Evolutionary conservation across 1,140 invertebrate species (phyloP).

Genomic region (Platyscapa corneri): DNA sequence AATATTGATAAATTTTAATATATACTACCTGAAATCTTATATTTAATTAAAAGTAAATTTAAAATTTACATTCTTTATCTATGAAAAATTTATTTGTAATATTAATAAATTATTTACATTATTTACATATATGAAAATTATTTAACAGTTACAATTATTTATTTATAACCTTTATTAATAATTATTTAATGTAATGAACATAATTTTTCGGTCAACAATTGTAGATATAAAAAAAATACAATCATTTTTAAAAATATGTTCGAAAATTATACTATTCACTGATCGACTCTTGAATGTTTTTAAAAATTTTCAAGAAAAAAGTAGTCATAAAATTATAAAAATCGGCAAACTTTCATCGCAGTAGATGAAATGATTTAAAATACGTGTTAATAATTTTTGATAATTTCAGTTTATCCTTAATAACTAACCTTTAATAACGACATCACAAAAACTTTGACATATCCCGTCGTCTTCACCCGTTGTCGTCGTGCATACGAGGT

Average conservation of each 20-base stretch:
- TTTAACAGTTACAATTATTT: neutral
- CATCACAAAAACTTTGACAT: conserved; percentile 58
- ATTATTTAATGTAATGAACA: neutral
- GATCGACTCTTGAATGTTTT: neutral
- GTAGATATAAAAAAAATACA: neutral
- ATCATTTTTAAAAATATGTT: neutral
- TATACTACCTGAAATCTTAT: no score
- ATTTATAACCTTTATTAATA: neutral
- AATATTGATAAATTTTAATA: no score
- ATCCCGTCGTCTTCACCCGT: conserved; percentile 39
- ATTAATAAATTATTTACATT: neutral
- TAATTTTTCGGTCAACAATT: neutral
- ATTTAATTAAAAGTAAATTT: neutral
- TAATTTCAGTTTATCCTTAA: neutral
- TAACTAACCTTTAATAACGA: conserved; percentile 59
- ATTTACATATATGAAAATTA: neutral
- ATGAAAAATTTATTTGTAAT: neutral
- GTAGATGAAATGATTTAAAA: neutral
- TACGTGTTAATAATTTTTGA: conserved; percentile 19
- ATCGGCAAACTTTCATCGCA: neutral
- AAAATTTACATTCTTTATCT: neutral
- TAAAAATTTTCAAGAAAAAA: neutral
- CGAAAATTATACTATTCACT: neutral
- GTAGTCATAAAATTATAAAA: neutral
- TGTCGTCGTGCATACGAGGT: conserved; percentile 38